Evolutionary conservation across 2,888 invertebrate genomes (phyloP), one percentile per base, ranked within the genome.

Genomic region (Oasisia sp.): DNA sequence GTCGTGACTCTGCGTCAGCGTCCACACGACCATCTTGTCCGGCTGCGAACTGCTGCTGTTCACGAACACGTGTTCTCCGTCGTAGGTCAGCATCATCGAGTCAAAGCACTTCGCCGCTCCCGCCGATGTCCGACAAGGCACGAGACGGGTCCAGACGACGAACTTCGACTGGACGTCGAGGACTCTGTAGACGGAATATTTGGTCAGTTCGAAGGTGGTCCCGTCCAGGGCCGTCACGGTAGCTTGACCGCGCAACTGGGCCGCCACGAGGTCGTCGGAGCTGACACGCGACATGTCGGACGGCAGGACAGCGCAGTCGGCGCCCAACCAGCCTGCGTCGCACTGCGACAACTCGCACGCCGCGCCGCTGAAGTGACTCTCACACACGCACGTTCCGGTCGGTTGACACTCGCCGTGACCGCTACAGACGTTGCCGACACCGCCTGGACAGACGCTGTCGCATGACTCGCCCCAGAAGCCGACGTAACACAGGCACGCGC

Each of bases 141-240:
- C n/a, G 19, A 74, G 74, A 19, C 74, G 74, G 27, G 27, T 27
- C 74, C 74, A 74, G 7, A 74, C 74, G 74, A n/a, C n/a, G 27
- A 74, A 74, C 92, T 91, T 12, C 74, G 74, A 14, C 74, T 74
- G 74, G 74, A 74, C 1, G 74, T 74, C 27, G 89, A 38, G 94
- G 74, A 95, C 91, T 32, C 58, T 93, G 92, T 93, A 94, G 32
- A 93, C 92, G 9, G 93, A 93, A 32, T 89, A 89, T 11, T 90
- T 56, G 19, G 92, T 93, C 14, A 94, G 44, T 91, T 94, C 94
- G 44, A 94, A 91, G 5, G 93, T 93, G n/a, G 93, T 92, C 19
- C 94, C 94, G 93, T 95, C 95, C 92, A 94, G 94, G 89, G 94
- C 92, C 14, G 93, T 93, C 27, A 95, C 89, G 50, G 94, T 94